Conservation (phyloP, 2,888 invertebrate genomes). For the Anthophora plumipes region DNA sequence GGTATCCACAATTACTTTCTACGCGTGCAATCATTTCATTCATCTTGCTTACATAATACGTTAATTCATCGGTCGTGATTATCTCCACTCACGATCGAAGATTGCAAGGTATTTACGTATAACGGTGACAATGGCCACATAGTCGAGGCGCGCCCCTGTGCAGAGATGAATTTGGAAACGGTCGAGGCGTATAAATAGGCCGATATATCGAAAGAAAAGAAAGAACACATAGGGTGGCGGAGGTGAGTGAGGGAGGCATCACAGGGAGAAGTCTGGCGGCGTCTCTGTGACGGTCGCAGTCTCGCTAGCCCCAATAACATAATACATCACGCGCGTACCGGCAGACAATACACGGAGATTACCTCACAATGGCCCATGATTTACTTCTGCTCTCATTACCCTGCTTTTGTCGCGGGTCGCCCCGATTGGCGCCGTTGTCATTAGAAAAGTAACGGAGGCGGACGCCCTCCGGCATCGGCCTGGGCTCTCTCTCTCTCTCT, state of each 20-base stretch:
- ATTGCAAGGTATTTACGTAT: background rate
- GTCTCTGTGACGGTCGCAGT: constrained; percentile 69
- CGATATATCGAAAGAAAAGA: constrained; percentile 61
- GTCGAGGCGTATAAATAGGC: constrained; percentile 38
- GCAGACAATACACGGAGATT: constrained; percentile 84
- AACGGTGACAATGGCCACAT: background rate
- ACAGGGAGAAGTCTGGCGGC: constrained; percentile 59
- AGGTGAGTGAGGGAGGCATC: constrained; percentile 30
- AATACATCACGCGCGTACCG: constrained; percentile 82
- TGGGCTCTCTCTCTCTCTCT: no score
- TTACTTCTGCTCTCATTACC: constrained; percentile 85
- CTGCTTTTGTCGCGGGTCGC: constrained; percentile 82
- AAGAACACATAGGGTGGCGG: constrained; percentile 27
- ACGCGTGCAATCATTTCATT: no score
- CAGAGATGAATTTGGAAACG: constrained; percentile 31
- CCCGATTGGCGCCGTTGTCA: constrained; percentile 81
- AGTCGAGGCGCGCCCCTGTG: background rate
- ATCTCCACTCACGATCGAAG: background rate
- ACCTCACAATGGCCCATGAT: constrained; percentile 84
- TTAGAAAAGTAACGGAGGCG: constrained; percentile 84
- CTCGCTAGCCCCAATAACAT: constrained; percentile 81
- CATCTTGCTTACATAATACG: no score
- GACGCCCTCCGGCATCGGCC: constrained; percentile 73
- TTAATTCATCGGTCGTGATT: background rate
- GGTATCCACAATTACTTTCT: no score